Base-by-base conservation (phyloP, 2,797 vertebrate species). In the Sebastes hubbsi region DNA sequence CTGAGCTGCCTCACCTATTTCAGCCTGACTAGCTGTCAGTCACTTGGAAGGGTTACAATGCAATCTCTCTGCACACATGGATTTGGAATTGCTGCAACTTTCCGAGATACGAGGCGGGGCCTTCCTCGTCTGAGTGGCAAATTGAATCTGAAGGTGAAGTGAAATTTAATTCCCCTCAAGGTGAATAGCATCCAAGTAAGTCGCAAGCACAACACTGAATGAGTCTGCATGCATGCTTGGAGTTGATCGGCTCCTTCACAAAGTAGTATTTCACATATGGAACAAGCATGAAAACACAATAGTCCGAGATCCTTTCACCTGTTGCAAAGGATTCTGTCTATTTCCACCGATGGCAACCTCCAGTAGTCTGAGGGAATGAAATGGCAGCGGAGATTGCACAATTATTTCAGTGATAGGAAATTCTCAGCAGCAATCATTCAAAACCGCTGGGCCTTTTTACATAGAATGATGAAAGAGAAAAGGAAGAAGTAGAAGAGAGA, bases 391-490 rank as follows among this genome's bases (percentile, higher is more conserved):
- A 82, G 79, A 82, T 70, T 82, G 78, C 67, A 60, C 64, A 84
- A 84, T 77, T 80, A 82, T 81, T 83, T 81, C 73, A 66, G 77
- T 24, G 60, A 55, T 32, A 62, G 80, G 75, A 80, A 87, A 78
- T 61, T 80, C 55, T 87, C 82, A 8, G 68, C 63, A 34, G 81
- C 76, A 83, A 76, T 34, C 46, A 42, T 13, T 82, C 66, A 84
- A 65, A 67, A 73, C 38, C 27, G 11, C 56, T 2, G 1, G n/a
- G 66, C 59, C 58, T 42, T 84, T 84, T 84, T 55, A 81, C 20
- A 88, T 20, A 42, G 52, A 75, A 82, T 86, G 87, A 86, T 87
- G 77, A 84, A 89, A 82, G 78, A 49, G 60, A n/a, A 68, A 49
- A 71, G 34, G 66, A 65, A 67, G 71, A 65, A 29, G 56, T 18